These are phyloP conservation scores for Drosophila sproati DNA, from an alignment of 1,140 invertebrate species.

Conservation along the genomic window DNA sequence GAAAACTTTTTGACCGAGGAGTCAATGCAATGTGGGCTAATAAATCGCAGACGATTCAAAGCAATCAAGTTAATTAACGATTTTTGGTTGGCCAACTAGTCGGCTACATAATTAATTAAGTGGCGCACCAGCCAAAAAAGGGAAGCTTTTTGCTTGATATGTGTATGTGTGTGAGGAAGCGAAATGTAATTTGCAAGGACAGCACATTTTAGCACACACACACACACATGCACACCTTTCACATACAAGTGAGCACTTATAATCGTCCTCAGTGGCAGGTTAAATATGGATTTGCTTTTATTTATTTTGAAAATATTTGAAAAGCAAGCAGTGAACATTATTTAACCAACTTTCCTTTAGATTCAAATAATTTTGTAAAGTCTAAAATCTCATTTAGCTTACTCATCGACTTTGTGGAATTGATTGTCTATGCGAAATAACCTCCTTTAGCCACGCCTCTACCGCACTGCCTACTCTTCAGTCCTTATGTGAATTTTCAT, in stretches of 20 bases:
- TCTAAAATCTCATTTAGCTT: too few relatives aligned
- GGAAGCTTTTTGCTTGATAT: neutral
- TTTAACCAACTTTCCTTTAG: too few relatives aligned
- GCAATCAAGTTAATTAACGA: conserved; percentile 81
- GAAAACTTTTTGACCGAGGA: conserved; percentile 56
- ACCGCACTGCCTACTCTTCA: neutral
- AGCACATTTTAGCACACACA: conserved; percentile 24
- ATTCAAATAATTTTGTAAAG: too few relatives aligned
- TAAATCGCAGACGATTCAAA: conserved; percentile 77
- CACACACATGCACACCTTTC: conserved; percentile 7
- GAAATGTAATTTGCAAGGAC: conserved; percentile 23
- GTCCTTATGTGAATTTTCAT: conserved; percentile 5
- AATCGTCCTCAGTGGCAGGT: conserved; percentile 15
- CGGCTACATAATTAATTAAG: conserved; percentile 79
- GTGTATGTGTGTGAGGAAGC: conserved; percentile 4
- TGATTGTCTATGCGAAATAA: neutral
- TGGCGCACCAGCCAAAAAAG: conserved; percentile 29
- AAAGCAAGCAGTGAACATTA: too few relatives aligned
- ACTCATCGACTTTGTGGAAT: neutral
- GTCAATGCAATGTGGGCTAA: conserved; percentile 70
- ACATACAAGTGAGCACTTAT: conserved; percentile 10
- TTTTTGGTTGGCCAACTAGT: conserved; percentile 64
- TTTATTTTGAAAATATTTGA: too few relatives aligned
- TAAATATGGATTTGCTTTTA: too few relatives aligned
- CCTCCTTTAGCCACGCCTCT: neutral